Base-by-base conservation (phyloP, 2,888 invertebrate genomes). In the Julus scandinavius region DNA sequence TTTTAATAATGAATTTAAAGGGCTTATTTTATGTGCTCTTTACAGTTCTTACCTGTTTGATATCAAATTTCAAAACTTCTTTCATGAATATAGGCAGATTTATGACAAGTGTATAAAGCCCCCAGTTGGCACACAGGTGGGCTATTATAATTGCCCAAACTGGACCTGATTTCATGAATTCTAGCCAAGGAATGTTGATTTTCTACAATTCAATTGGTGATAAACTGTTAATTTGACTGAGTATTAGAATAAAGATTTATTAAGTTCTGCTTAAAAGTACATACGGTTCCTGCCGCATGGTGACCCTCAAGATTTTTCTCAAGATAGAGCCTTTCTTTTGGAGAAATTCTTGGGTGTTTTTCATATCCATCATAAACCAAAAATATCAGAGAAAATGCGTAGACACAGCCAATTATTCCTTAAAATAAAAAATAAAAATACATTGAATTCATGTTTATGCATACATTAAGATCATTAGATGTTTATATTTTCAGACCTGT, bases 281-380 rank as follows among this genome's bases (percentile, higher is more conserved):
- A 49, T 88, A 88, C 88, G 0, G 50, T 50, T n/a, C 88, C 88
- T 50, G 88, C 50, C 29, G 45, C 88, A 85, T 88, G 88, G 40
- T 88, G 88, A n/a, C 88, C 80, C 54, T 85, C 50, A 9, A 87
- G 49, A 15, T 45, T 86, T 86, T 88, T 90, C 88, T 91, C 89
- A 13, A 92, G 89, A 89, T 90, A 93, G 0, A 90, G 87, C 11
- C 91, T 90, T 90, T 94, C 94, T 6, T 91, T 91, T 1, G 91
- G 90, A 0, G 93, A 92, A 88, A 95, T 93, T 58, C 94, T 91
- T 6, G 94, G 93, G 91, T 95, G 95, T 40, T 92, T 91, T 15
- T 93, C 92, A 1, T 95, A 93, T 20, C 92, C 93, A 89, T 94
- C 94, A 90, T 93, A 94, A 45, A 94, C 93, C 45, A 93, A 90